A percentile compares a stretch with the other conserved stretches of the same genome.
Evolutionary conservation across 2,113 vertebrate genomes (phyloP).

Genomic region (Mustela lutreola): DNA sequence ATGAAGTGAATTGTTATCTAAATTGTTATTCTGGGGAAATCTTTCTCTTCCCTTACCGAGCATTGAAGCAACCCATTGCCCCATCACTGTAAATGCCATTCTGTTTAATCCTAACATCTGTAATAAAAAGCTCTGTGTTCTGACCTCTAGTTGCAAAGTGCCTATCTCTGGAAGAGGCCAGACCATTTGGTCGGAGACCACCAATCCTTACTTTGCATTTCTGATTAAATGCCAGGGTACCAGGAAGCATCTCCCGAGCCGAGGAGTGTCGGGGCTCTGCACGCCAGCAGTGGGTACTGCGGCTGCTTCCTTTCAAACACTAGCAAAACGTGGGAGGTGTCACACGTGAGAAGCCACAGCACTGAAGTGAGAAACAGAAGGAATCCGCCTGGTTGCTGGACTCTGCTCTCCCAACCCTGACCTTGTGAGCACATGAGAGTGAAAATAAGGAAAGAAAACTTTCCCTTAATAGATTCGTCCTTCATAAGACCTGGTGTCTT

Average conservation of each 20-base stretch:
- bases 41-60: slow-evolving; percentile 17
- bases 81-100: background rate
- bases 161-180: background rate
- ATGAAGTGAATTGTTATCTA: background rate
- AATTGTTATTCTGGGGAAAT: slow-evolving; percentile 40
- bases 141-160: background rate
- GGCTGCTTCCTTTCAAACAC: background rate
- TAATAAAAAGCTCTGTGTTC: background rate
- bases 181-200: background rate
- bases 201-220: background rate
- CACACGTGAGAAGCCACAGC: rapidly evolving
- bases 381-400: background rate
- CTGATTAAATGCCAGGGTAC: background rate
- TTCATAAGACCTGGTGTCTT: background rate
- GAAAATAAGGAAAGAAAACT: background rate
- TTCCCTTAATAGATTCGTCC: background rate
- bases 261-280: background rate
- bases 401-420: background rate
- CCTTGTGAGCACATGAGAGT: background rate
- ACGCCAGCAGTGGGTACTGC: background rate
- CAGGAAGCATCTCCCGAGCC: background rate
- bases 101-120: slow-evolving; percentile 29
- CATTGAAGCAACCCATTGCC: background rate
- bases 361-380: background rate
- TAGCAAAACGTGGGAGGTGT: background rate